Evolutionary conservation across 1,140 invertebrate genomes (phyloP).

Genomic region (Nebria ingens): DNA sequence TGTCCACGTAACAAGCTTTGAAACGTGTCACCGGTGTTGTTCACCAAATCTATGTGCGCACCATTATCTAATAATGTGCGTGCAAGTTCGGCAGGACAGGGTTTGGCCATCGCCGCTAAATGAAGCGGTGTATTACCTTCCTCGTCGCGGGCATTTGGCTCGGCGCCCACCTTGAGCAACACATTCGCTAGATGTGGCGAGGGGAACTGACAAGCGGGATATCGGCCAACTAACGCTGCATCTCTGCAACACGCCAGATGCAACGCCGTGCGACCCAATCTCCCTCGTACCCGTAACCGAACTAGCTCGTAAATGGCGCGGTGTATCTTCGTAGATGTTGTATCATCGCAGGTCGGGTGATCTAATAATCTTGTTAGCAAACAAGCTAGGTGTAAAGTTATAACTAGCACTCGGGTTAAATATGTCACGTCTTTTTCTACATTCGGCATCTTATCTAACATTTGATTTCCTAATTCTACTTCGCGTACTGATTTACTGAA

Average conservation of each 20-base stretch:
- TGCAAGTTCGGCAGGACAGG: constrained; percentile 54
- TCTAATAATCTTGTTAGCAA: constrained; percentile 55
- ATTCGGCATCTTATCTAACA: constrained; percentile 44
- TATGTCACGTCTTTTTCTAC: constrained; percentile 61
- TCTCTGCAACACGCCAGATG: constrained; percentile 65
- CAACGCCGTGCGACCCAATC: constrained; percentile 62
- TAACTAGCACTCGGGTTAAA: constrained; percentile 74
- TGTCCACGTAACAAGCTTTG: constrained; percentile 53
- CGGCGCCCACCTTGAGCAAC: constrained; percentile 71
- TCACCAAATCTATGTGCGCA: constrained; percentile 80
- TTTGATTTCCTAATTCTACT: constrained; percentile 44
- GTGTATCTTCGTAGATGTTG: constrained; percentile 46
- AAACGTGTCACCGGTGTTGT: constrained; percentile 68
- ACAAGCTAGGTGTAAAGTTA: constrained; percentile 71
- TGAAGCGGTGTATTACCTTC: constrained; percentile 77
- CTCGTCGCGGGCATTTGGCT: constrained; percentile 62
- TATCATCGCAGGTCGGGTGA: constrained; percentile 39
- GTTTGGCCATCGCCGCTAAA: constrained; percentile 52
- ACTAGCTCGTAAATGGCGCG: constrained; percentile 61
- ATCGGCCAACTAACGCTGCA: constrained; percentile 47
- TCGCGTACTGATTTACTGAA: constrained; percentile 68
- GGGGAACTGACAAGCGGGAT: constrained; percentile 67
- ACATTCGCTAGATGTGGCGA: constrained; percentile 61
- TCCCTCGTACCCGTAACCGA: constrained; percentile 55
- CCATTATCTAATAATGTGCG: constrained; percentile 61